phyloP scores from a whole-genome alignment of 2,888 invertebrate genomes.

The Eupithecia inturbata region DNA sequence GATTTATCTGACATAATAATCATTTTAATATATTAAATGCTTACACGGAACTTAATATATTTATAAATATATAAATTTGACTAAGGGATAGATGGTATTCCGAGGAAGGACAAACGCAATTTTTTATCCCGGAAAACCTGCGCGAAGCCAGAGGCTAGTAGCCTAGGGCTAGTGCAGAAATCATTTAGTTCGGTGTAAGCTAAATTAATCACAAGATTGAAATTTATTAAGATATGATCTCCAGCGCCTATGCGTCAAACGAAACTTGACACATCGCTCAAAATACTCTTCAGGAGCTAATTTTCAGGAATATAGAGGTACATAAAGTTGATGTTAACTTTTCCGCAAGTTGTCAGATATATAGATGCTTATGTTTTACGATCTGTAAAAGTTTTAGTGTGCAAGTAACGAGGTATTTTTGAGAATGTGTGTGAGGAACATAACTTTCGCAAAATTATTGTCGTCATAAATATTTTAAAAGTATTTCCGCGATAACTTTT shows the following conservation, averaged over 20 bases:
- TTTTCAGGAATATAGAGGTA: not conserved
- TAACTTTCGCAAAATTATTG: not conserved
- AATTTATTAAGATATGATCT: not conserved
- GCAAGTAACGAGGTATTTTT: not conserved
- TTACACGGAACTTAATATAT: not conserved
- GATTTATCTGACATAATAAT: too few species aligned
- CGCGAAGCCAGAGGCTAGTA: not conserved
- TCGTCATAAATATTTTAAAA: not conserved
- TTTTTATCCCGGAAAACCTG: not conserved
- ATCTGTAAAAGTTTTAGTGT: not conserved
- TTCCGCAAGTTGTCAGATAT: slow-evolving; percentile 2
- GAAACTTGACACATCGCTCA: not conserved
- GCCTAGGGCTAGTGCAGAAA: not conserved
- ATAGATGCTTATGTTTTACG: slow-evolving; percentile 5
- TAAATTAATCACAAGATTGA: not conserved
- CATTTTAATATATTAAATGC: too few species aligned
- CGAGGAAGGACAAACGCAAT: too few species aligned
- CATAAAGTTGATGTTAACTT: not conserved
- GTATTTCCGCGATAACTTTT: not conserved
- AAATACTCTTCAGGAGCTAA: not conserved
- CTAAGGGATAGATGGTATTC: too few species aligned
- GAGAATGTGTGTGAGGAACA: not conserved
- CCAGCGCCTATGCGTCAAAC: not conserved
- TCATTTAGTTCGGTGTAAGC: not conserved
- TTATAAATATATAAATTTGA: too few species aligned